A percentile compares a stretch with the other conserved stretches of the same genome.
These are phyloP conservation scores for Falcunculus frontatus DNA, from an alignment of 2,113 vertebrate genomes.

Conservation along the genomic window DNA sequence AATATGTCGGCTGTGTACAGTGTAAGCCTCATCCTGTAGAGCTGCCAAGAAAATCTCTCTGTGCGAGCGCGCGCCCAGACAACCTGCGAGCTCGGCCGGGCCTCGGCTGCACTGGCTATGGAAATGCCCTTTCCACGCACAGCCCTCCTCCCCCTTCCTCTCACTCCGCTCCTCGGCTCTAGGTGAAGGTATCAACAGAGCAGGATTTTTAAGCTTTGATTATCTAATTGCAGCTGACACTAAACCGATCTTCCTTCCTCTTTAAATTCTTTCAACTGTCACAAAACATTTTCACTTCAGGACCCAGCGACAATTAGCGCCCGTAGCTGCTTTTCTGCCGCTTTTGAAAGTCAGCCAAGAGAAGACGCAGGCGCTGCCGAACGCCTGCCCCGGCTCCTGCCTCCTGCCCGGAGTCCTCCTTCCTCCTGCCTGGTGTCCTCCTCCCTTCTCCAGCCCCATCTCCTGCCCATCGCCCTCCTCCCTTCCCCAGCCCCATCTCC, in stretches of 20 bases:
- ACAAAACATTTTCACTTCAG: conserved; percentile 78
- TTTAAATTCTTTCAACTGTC: conserved; percentile 75
- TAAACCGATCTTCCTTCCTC: conserved; percentile 75
- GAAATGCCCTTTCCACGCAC: conserved; percentile 66
- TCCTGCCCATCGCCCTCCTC: background rate
- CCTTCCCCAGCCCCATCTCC: background rate
- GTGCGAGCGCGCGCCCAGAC: conserved; percentile 72
- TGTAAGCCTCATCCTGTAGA: conserved; percentile 80
- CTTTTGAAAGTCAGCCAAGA: conserved; percentile 75
- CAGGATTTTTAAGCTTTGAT: conserved; percentile 67
- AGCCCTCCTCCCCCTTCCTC: conserved; percentile 70
- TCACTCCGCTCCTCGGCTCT: conserved; percentile 4
- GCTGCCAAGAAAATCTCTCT: conserved; percentile 80
- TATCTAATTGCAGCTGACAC: conserved; percentile 75
- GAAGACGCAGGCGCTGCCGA: background rate
- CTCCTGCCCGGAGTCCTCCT: background rate
- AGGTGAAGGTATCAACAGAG: conserved; percentile 48
- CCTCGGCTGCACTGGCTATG: conserved; percentile 68
- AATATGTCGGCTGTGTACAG: conserved; percentile 72
- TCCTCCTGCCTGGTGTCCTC: background rate
- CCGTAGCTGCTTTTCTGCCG: conserved; percentile 31
- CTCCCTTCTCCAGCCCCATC: background rate
- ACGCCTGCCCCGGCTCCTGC: background rate
- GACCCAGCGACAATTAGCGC: conserved; percentile 70
- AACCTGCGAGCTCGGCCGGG: conserved; percentile 66